Conservation (phyloP, 1,140 invertebrate genomes). For the Chlorops oryzae region DNA sequence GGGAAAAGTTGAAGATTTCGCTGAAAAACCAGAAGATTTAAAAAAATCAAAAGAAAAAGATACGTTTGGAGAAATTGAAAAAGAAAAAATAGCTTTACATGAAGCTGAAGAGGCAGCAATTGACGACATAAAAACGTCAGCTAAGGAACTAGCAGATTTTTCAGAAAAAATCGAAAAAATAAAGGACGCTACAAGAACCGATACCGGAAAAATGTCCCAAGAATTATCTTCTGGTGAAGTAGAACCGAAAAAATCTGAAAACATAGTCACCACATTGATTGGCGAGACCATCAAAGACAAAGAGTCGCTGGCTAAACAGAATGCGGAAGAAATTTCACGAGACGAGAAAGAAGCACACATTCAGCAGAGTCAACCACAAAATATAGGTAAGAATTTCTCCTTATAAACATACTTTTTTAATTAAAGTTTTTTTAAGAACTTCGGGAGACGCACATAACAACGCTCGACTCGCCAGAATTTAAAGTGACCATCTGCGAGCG, state of each 20-base stretch:
- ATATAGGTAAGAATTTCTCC: too few relatives aligned
- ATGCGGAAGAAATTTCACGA: neutral
- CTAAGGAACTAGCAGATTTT: neutral
- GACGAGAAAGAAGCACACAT: too few relatives aligned
- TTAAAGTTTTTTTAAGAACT: conserved; percentile 45
- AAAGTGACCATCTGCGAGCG: conserved; percentile 37
- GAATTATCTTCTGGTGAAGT: neutral
- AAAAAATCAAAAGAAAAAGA: neutral
- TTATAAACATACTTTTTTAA: too few relatives aligned
- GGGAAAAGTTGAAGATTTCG: neutral
- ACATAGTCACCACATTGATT: neutral
- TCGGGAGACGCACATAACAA: conserved; percentile 63
- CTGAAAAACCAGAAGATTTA: neutral
- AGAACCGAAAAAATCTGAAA: neutral
- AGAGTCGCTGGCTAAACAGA: too few relatives aligned
- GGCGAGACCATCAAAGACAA: neutral
- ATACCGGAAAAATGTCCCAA: neutral
- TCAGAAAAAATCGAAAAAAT: too few relatives aligned
- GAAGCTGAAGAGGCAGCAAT: neutral
- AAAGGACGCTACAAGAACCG: neutral
- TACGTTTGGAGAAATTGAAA: neutral
- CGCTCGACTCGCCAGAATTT: conserved; percentile 55
- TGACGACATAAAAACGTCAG: neutral
- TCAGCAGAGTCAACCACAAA: too few relatives aligned
- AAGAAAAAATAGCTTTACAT: neutral